phyloP scores from a whole-genome alignment of 2,113 vertebrate species.

The Baryphthengus martii region DNA sequence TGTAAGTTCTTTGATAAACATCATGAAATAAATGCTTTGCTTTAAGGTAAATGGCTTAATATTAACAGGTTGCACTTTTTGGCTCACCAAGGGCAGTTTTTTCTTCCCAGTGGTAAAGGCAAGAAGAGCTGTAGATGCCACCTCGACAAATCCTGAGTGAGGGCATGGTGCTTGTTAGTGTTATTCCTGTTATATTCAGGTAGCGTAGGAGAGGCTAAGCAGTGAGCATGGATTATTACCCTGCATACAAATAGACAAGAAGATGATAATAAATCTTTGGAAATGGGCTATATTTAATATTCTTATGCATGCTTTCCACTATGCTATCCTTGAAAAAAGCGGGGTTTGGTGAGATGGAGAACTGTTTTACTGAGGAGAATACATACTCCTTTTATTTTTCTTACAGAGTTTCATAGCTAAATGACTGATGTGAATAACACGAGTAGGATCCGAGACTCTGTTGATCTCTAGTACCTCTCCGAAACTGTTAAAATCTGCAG shows the following conservation, averaged over 20 bases:
- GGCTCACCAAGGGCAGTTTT: not conserved
- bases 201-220: not conserved
- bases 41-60: not conserved
- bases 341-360: not conserved
- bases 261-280: not conserved
- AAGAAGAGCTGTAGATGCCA: not conserved
- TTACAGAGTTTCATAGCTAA: not conserved
- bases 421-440: not conserved
- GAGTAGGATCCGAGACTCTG: not conserved
- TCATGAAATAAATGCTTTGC: not conserved
- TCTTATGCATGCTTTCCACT: not conserved
- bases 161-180: too few relatives aligned
- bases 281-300: not conserved
- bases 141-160: not conserved
- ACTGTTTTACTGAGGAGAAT: not conserved
- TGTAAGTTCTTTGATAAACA: not conserved
- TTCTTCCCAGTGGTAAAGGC: not conserved
- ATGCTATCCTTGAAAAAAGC: fast-evolving
- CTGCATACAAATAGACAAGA: not conserved
- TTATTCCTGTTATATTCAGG: not conserved
- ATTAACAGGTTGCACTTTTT: not conserved
- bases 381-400: not conserved
- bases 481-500: not conserved
- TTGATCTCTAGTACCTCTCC: not conserved
- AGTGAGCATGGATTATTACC: not conserved